phyloP scores from a whole-genome alignment of 2,888 invertebrate genomes.

The Xestobium rufovillosum region DNA sequence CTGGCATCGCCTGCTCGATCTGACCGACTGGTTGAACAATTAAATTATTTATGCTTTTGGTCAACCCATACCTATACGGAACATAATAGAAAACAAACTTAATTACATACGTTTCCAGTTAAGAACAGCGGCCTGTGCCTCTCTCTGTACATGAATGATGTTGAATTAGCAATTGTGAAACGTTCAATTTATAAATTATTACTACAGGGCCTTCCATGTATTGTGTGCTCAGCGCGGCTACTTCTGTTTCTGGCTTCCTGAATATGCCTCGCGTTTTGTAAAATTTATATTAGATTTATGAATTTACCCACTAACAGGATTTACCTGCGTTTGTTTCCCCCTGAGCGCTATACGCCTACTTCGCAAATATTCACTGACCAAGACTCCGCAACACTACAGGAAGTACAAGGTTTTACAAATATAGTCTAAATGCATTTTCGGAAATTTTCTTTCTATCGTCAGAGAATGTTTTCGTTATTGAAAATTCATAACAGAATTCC shows the following conservation, averaged over 20 bases:
- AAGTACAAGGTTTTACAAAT: too few species aligned
- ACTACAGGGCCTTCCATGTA: slow-evolving; percentile 31
- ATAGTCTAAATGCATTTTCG: too few species aligned
- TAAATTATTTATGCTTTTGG: slow-evolving; percentile 42
- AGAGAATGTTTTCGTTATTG: too few species aligned
- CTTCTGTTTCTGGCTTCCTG: slow-evolving; percentile 4
- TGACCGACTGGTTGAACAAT: slow-evolving; percentile 35
- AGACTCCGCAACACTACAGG: too few species aligned
- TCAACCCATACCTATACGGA: slow-evolving; percentile 40
- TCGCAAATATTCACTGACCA: too few species aligned
- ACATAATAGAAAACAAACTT: slow-evolving; percentile 46
- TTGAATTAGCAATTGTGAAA: slow-evolving; percentile 45
- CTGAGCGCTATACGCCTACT: too few species aligned
- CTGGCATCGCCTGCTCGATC: slow-evolving; percentile 18
- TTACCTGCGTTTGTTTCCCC: too few species aligned
- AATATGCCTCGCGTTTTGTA: slow-evolving; percentile 26
- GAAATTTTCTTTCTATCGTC: too few species aligned
- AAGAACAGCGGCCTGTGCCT: slow-evolving; percentile 41
- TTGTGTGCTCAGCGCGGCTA: slow-evolving; percentile 4
- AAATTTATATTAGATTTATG: slow-evolving; percentile 40
- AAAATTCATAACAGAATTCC: too few species aligned
- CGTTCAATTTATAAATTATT: slow-evolving; percentile 46
- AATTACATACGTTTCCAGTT: slow-evolving; percentile 42
- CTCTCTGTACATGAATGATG: slow-evolving; percentile 41
- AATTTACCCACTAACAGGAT: slow-evolving; percentile 35